Evolutionary conservation across 2,797 vertebrate genomes (phyloP).

Genomic region (Ibycter americanus): DNA sequence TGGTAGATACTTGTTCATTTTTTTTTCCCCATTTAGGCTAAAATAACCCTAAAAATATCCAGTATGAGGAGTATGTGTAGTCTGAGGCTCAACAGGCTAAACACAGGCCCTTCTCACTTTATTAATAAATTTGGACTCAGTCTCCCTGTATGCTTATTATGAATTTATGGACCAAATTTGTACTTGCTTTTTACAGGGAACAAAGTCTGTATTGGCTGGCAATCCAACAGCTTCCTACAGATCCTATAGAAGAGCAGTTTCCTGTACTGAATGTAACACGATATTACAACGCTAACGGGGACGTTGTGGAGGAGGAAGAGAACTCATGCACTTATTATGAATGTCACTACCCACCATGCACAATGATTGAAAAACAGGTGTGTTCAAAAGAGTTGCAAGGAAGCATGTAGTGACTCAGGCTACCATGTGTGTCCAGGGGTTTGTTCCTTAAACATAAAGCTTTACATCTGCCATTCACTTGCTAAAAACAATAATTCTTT

Average conservation of each 20-base stretch:
- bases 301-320: slow-evolving; percentile 97
- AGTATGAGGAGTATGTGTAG: background rate
- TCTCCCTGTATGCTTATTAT: background rate
- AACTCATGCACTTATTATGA: slow-evolving; percentile 98
- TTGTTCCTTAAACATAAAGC: background rate
- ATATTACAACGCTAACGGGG: slow-evolving; percentile 97
- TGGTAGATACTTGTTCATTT: too few relatives aligned
- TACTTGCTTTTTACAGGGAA: slow-evolving; percentile 79
- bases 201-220: slow-evolving; percentile 98
- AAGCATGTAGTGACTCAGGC: rapidly evolving
- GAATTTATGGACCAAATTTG: background rate
- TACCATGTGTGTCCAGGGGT: background rate
- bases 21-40: background rate
- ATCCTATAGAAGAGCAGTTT: slow-evolving; percentile 98
- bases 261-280: slow-evolving; percentile 94
- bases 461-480: rapidly evolving
- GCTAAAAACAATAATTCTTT: background rate
- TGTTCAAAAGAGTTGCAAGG: background rate
- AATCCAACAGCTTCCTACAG: slow-evolving; percentile 96
- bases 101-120: background rate
- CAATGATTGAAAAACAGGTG: slow-evolving; percentile 97
- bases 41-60: background rate
- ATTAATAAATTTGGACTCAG: background rate
- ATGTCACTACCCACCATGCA: slow-evolving; percentile 98
- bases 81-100: background rate